These are phyloP conservation scores for Cryptoprocta ferox DNA, from an alignment of 2,797 vertebrate genomes.

Conservation along the genomic window DNA sequence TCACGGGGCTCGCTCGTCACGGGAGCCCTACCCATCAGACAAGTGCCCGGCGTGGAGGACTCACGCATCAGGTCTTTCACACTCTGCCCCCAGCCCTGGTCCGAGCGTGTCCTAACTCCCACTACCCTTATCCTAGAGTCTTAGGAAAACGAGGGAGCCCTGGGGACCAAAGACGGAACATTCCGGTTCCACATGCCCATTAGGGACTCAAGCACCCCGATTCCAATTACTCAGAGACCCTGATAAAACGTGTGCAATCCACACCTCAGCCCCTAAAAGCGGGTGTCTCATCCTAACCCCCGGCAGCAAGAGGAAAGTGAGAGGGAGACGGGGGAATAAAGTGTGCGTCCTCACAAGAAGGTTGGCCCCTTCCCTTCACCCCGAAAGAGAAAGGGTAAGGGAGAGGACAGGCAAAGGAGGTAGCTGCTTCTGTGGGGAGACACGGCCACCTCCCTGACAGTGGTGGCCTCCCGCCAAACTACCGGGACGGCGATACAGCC, in stretches of 20 bases:
- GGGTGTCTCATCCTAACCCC: not conserved
- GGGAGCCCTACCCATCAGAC: not conserved
- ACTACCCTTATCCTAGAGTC: not conserved
- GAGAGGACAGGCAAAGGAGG: not conserved
- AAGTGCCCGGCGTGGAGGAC: not conserved
- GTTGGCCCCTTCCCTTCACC: not conserved
- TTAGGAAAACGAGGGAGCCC: not conserved
- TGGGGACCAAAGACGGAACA: not conserved
- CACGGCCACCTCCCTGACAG: not conserved
- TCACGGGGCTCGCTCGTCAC: not conserved
- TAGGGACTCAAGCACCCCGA: not conserved
- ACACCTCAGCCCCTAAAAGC: slow-evolving; percentile 18
- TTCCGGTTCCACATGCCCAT: slow-evolving; percentile 17
- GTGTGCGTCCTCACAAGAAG: not conserved
- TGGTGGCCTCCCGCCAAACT: not conserved
- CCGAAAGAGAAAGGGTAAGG: not conserved
- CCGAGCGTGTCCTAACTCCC: not conserved
- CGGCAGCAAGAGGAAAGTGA: slow-evolving; percentile 3
- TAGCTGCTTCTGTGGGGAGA: not conserved
- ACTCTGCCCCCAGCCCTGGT: not conserved
- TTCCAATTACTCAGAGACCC: slow-evolving; percentile 18
- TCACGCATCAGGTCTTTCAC: not conserved
- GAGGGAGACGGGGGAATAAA: not conserved
- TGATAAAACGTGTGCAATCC: not conserved
- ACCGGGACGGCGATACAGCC: not conserved